A percentile compares a stretch with the other conserved stretches of the same genome.
Conservation (phyloP, 1,140 invertebrate species). For the Neodiprion lecontei region DNA sequence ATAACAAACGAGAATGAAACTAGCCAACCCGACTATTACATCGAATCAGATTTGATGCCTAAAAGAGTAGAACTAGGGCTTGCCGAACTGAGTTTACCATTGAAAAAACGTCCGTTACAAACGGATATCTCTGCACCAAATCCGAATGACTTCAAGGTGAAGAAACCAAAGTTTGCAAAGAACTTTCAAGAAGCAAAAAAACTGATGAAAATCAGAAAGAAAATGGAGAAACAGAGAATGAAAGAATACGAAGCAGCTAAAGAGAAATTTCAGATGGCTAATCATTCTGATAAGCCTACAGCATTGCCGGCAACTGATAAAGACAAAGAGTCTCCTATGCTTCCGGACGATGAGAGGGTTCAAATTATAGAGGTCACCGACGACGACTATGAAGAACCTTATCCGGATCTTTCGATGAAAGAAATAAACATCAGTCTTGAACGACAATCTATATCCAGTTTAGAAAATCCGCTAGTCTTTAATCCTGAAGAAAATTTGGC, state of each 20-base stretch:
- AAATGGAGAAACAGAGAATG: slow-evolving; percentile 65
- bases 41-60: not conserved
- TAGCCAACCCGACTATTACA: not conserved
- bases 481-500: not conserved
- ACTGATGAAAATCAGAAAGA: slow-evolving; percentile 70
- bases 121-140: slow-evolving; percentile 26
- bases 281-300: slow-evolving; percentile 3
- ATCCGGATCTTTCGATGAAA: slow-evolving; percentile 37
- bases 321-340: slow-evolving; percentile 34
- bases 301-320: slow-evolving; percentile 16
- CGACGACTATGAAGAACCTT: slow-evolving; percentile 54
- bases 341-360: slow-evolving; percentile 56
- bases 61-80: slow-evolving; percentile 19
- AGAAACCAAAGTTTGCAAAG: slow-evolving; percentile 69
- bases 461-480: not conserved
- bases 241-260: slow-evolving; percentile 62
- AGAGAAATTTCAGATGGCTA: slow-evolving; percentile 36
- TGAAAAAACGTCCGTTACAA: slow-evolving; percentile 50
- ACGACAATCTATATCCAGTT: not conserved
- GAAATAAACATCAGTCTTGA: not conserved
- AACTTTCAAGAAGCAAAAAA: slow-evolving; percentile 67
- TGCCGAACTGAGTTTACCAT: slow-evolving; percentile 43
- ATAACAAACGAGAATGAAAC: not conserved
- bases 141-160: slow-evolving; percentile 37
- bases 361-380: slow-evolving; percentile 57